phyloP scores from a whole-genome alignment of 2,797 vertebrate species.

The Sebastes matsubarae region DNA sequence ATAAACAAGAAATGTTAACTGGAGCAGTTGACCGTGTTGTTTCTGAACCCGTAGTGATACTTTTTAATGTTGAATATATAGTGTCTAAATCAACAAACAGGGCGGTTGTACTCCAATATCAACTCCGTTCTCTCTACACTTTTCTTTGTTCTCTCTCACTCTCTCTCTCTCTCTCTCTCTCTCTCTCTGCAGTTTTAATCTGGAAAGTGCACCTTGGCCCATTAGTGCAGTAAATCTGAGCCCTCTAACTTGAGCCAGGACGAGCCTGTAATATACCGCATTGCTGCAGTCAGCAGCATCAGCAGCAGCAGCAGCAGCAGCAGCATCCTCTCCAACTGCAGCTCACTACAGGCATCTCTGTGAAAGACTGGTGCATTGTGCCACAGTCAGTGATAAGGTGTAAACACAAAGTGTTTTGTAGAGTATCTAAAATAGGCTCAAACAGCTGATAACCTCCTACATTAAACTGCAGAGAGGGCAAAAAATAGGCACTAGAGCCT shows the following conservation, averaged over 20 bases:
- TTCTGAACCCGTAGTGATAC: neutral
- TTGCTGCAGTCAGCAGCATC: constrained; percentile 78
- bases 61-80: neutral
- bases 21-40: neutral
- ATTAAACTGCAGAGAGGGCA: constrained; percentile 1
- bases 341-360: constrained; percentile 58
- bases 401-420: constrained; percentile 6
- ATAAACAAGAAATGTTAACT: neutral
- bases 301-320: constrained; percentile 53
- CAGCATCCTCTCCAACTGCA: constrained; percentile 59
- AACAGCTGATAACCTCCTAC: constrained; percentile 8
- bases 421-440: constrained; percentile 7
- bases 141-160: neutral
- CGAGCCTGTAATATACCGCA: constrained; percentile 75
- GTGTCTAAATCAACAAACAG: neutral
- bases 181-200: constrained; percentile 65
- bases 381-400: constrained; percentile 9
- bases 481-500: neutral
- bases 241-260: constrained; percentile 67
- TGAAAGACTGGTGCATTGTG: constrained; percentile 62
- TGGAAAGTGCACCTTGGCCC: constrained; percentile 74
- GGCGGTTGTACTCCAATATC: neutral
- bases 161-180: neutral
- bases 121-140: constrained; percentile 1
- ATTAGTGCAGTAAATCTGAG: constrained; percentile 79